phyloP scores from a whole-genome alignment of 2,797 vertebrate species.

The Acrocephalus scirpaceus region DNA sequence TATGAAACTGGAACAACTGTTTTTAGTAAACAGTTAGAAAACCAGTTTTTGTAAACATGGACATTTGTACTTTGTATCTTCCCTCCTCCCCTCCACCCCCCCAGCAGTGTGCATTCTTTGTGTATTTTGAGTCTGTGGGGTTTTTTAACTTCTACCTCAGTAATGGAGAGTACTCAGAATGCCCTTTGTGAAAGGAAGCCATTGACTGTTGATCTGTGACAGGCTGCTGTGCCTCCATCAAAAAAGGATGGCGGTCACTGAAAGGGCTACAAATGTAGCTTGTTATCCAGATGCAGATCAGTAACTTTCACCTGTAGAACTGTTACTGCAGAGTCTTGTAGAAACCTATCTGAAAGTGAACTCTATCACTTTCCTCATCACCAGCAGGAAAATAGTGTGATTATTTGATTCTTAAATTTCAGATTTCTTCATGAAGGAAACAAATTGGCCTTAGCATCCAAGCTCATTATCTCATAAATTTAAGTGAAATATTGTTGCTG shows the following conservation, averaged over 20 bases:
- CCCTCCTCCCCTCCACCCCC: fast-evolving
- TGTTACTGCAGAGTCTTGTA: not conserved
- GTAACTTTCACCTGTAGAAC: not conserved
- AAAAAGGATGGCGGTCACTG: not conserved
- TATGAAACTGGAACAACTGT: not conserved
- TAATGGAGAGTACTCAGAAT: not conserved
- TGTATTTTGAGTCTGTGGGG: not conserved
- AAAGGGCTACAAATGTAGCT: not conserved
- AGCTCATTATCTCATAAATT: not conserved
- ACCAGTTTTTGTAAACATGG: not conserved
- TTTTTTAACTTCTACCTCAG: not conserved
- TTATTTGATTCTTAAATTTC: not conserved
- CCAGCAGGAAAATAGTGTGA: not conserved
- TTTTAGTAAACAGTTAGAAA: not conserved
- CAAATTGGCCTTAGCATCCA: not conserved
- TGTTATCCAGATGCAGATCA: not conserved
- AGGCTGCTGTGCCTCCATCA: not conserved
- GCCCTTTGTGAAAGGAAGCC: not conserved
- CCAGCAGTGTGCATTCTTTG: not conserved
- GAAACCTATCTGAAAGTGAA: not conserved
- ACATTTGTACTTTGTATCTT: not conserved
- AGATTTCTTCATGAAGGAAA: not conserved
- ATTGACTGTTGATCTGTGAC: not conserved
- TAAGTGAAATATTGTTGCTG: not conserved
- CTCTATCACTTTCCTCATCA: not conserved